Evolutionary conservation across 2,113 vertebrate genomes (phyloP), one percentile per base, ranked within the genome.

Genomic region (Zosterops japonicus): DNA sequence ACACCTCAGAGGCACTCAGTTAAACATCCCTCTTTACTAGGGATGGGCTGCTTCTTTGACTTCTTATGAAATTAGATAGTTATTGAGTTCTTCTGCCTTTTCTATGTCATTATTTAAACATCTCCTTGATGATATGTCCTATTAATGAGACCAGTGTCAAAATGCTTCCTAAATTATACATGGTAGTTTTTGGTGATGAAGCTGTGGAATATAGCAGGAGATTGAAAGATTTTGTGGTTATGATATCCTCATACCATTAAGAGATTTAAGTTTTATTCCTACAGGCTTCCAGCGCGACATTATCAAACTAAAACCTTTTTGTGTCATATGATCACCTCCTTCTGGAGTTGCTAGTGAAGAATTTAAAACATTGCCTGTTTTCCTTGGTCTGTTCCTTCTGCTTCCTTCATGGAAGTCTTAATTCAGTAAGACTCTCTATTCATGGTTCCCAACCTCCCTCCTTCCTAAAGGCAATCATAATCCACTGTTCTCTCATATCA

Each of bases 41-140:
- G 14, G 9, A 52, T 70, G 35, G 47, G 31, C 33, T 88, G 42
- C 61, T 91, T 94, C 52, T 82, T 93, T 85, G 64, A 24, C 64
- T 87, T 83, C 53, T 91, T 83, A 80, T 80, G 44, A 87, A 91
- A 94, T 94, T 90, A 95, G 87, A 60, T 97, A 94, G 95, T 96
- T 96, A 97, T 96, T 90, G 93, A 96, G 72, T 83, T 94, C 84
- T 88, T 90, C 47, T 95, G 82, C 64, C 82, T 94, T 94, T 93
- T 83, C 85, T 70, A 90, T 87, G 90, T 88, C 87, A 95, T 97
- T 86, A 95, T 94, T 97, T 93, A 93, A 95, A 93, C 90, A 95
- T 80, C 52, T 95, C 25, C 63, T 67, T 83, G 83, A 95, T 95
- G 81, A 59, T 90, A 94, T 64, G 47, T 94, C 90, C 92, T 93